phyloP scores from a whole-genome alignment of 92 coral and sea anemone genomes.

The Isaurus tuberculatus region DNA sequence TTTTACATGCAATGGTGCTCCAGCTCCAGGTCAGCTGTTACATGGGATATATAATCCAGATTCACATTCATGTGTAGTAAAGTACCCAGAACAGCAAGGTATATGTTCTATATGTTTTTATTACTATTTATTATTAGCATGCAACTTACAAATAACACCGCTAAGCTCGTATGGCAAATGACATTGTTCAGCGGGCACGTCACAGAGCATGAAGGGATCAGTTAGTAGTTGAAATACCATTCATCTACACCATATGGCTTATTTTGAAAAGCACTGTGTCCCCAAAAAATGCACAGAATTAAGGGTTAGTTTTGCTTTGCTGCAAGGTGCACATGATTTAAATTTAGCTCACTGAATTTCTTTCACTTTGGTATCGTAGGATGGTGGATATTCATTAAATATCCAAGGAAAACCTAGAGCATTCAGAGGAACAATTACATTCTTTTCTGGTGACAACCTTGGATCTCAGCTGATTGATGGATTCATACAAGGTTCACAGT shows the following conservation, averaged over 20 bases:
- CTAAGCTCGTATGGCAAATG: slow-evolving; percentile 10
- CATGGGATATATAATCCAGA: no score
- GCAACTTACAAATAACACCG: not conserved
- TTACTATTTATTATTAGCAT: slow-evolving; percentile 10
- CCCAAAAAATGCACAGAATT: slow-evolving; percentile 6
- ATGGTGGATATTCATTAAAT: slow-evolving; percentile 33
- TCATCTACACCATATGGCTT: slow-evolving; percentile 23
- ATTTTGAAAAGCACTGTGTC: slow-evolving; percentile 22
- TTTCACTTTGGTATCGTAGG: slow-evolving; percentile 20
- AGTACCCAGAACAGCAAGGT: slow-evolving; percentile 1
- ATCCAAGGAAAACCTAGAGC: not conserved
- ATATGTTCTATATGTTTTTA: slow-evolving; percentile 10
- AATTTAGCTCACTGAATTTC: slow-evolving; percentile 12
- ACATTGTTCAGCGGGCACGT: slow-evolving; percentile 13
- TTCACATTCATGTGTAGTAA: not conserved
- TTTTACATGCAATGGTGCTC: no score
- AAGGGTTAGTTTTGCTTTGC: slow-evolving; percentile 26
- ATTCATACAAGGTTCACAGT: slow-evolving; percentile 43
- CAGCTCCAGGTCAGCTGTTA: no score
- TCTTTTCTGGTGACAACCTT: slow-evolving; percentile 59
- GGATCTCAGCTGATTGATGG: slow-evolving; percentile 50
- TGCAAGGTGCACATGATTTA: slow-evolving; percentile 24
- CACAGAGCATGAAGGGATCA: slow-evolving; percentile 13
- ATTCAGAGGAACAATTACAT: slow-evolving; percentile 50
- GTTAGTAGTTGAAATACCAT: no score